A percentile compares a stretch with the other conserved stretches of the same genome.
Conservation (phyloP, 2,888 invertebrate genomes). For the Melanchra persicariae region DNA sequence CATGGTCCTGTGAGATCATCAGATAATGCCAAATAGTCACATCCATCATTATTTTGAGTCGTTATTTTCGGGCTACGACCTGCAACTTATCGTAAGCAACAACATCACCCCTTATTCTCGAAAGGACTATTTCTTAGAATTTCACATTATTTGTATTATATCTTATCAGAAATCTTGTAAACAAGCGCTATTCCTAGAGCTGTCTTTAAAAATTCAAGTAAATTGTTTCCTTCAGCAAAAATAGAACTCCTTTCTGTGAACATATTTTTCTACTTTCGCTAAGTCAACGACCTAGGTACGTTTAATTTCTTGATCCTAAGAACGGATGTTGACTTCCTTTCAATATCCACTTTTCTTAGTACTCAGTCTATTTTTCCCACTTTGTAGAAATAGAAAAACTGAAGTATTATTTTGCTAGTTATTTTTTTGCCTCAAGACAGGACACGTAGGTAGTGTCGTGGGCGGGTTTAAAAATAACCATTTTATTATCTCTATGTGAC, state of each 20-base stretch:
- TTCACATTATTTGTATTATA: too few species aligned
- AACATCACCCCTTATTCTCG: too few species aligned
- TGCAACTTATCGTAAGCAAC: too few species aligned
- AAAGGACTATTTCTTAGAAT: too few species aligned
- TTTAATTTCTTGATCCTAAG: background rate
- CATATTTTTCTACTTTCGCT: background rate
- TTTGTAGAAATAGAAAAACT: background rate
- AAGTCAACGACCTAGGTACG: background rate
- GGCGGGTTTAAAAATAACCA: slow-evolving; percentile 22
- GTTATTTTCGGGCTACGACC: too few species aligned
- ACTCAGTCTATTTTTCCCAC: background rate
- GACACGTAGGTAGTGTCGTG: slow-evolving; percentile 35
- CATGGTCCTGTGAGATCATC: too few species aligned
- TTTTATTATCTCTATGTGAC: slow-evolving; percentile 32
- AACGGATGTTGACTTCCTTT: background rate
- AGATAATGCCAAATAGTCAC: too few species aligned
- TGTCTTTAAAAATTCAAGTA: too few species aligned
- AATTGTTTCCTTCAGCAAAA: background rate
- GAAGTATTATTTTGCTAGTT: background rate
- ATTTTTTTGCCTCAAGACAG: background rate
- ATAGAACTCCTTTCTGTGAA: background rate
- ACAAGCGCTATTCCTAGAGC: too few species aligned
- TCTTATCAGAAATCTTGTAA: too few species aligned
- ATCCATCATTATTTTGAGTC: too few species aligned
- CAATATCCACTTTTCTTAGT: background rate